Conservation (phyloP, 2,888 invertebrate species). For the Orthonychiurus folsomi region DNA sequence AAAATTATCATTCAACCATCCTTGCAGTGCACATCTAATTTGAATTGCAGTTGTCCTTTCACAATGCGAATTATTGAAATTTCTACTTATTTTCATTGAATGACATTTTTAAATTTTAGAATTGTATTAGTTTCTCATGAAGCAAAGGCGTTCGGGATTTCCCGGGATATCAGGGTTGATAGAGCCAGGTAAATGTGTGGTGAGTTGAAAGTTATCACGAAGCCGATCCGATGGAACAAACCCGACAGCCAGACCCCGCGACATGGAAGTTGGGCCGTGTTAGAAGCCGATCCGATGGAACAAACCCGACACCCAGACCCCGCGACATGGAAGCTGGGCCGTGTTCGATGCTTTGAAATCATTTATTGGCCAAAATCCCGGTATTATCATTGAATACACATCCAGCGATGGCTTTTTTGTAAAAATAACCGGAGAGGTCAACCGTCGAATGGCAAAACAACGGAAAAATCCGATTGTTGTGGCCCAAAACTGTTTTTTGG, state of each 20-base stretch:
- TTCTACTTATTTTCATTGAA: too few relatives aligned
- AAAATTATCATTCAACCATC: background rate
- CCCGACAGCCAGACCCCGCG: background rate
- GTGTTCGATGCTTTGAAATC: background rate
- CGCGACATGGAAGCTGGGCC: background rate
- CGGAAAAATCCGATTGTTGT: too few relatives aligned
- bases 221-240: background rate
- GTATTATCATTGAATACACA: background rate
- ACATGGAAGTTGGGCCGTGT: background rate
- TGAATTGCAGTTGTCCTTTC: too few relatives aligned
- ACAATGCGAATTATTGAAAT: too few relatives aligned
- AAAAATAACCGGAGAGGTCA: background rate
- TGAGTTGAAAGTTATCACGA: background rate
- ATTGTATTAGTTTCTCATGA: background rate
- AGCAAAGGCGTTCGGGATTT: background rate
- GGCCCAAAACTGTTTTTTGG: too few relatives aligned
- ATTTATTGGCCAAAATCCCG: background rate
- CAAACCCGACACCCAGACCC: background rate
- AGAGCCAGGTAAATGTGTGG: background rate
- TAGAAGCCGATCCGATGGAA: background rate
- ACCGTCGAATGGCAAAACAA: background rate
- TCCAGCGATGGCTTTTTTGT: background rate
- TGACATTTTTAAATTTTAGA: background rate
- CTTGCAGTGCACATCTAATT: too few relatives aligned
- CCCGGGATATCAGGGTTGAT: background rate